Base-by-base conservation (phyloP, 2,888 invertebrate species). In the Apodemia hepburni region DNA sequence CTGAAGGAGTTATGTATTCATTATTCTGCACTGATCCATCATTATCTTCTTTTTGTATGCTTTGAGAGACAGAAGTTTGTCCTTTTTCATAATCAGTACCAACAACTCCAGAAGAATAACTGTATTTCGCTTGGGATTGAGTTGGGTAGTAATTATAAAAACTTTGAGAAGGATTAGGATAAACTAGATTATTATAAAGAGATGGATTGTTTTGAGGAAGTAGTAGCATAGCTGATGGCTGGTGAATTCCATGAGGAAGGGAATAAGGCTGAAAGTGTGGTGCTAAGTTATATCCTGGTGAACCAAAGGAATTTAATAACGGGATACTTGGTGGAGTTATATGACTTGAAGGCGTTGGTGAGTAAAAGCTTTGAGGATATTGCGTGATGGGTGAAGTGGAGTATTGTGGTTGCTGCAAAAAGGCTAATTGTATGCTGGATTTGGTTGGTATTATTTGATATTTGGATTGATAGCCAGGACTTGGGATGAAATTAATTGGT, bases 401-500 rank as follows among this genome's bases (percentile, higher is more conserved):
- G 61, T 78, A 83, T 60, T 69, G 72, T 1, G 82, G 80, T 38
- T 84, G 87, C 59, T 84, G 91, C 12, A 89, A 64, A 15, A 87
- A 70, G 38, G 87, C 78, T 11, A 90, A 66, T 68, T 92, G 92
- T 2, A 87, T 72, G 58, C 74, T 77, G 18, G 78, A 66, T 68
- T 91, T 92, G 0, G 86, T 74, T 1, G 88, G 84, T 2, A 88
- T 72, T 18, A 88, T 63, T 73, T 92, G 90, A 64, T 87, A 90
- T 66, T 91, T 92, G 0, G 86, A 73, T 68, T 92, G 92, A 64
- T 87, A 90, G 2, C 87, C 89, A n/a, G 84, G 75, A 69, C 74
- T 87, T 0, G 87, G 85, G 15, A 88, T 70, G 60, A 88, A 89
- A 64, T 87, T 90, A 18, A 89, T 68, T 0, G 87, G 89, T 2